These are phyloP conservation scores for Cephus rjabovi DNA, from an alignment of 2,888 invertebrate genomes.

Conservation along the genomic window DNA sequence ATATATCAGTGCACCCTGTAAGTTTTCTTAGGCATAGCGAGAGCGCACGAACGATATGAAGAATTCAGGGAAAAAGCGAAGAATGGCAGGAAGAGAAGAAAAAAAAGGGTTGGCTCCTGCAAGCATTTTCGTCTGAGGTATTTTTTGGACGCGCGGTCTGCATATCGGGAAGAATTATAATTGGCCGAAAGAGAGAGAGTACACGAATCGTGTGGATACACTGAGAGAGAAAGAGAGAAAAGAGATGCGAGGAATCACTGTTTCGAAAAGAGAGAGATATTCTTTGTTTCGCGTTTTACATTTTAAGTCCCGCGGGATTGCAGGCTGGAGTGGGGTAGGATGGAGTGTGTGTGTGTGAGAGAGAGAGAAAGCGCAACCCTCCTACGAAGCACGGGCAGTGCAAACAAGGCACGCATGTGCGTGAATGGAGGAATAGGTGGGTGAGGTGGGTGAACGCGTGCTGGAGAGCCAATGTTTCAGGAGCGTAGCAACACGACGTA, in stretches of 20 bases:
- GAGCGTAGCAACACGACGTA: constrained; percentile 9
- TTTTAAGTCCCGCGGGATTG: constrained; percentile 3
- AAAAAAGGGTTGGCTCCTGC: no score
- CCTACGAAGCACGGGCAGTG: not conserved
- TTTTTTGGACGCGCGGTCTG: not conserved
- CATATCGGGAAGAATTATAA: not conserved
- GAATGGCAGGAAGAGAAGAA: no score
- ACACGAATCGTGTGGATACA: not conserved
- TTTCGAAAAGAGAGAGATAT: not conserved
- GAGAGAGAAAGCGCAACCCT: not conserved
- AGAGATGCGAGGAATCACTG: not conserved
- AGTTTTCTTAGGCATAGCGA: no score
- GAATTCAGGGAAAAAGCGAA: no score
- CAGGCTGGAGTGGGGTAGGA: not conserved
- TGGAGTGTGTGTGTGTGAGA: not conserved
- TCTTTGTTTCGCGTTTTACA: not conserved
- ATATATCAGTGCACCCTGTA: no score
- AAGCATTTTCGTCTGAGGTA: no score
- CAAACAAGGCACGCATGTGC: no score
- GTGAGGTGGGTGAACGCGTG: no score
- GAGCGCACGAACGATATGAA: no score
- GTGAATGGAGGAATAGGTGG: no score
- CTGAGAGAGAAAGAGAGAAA: not conserved
- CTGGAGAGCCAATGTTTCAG: no score
- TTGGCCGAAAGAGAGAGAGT: not conserved